Conservation (phyloP, 1,140 invertebrate species). For the Argopecten irradians region DNA sequence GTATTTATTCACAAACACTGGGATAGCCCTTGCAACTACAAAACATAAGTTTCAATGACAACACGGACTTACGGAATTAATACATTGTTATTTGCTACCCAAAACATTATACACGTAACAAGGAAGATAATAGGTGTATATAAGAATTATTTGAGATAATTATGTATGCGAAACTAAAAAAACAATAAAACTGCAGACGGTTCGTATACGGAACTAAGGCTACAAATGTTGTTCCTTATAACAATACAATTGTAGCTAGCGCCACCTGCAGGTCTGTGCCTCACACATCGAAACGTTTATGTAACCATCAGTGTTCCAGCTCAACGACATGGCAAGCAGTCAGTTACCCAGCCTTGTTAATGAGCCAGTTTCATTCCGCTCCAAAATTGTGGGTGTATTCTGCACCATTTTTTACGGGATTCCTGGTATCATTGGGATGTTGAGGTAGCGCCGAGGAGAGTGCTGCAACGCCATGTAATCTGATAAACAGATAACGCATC, state of each 20-base stretch:
- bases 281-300: constrained; percentile 12
- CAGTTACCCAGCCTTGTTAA: neutral
- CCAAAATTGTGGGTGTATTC: neutral
- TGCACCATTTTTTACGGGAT: neutral
- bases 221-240: neutral
- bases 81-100: too few species aligned
- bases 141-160: too few species aligned
- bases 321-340: constrained; percentile 13
- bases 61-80: too few species aligned
- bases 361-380: neutral
- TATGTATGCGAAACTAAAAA: too few species aligned
- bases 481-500: neutral
- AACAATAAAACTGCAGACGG: neutral
- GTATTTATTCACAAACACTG: too few species aligned
- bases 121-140: too few species aligned
- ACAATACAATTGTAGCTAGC: neutral
- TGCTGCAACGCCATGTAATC: neutral
- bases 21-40: too few species aligned
- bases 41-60: too few species aligned
- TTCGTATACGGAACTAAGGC: neutral
- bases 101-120: too few species aligned
- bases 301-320: constrained; percentile 8
- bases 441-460: neutral
- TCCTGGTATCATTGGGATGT: neutral
- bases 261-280: neutral